These are phyloP conservation scores for Monopterus albus DNA, from an alignment of 2,113 vertebrate species.

Conservation along the genomic window DNA sequence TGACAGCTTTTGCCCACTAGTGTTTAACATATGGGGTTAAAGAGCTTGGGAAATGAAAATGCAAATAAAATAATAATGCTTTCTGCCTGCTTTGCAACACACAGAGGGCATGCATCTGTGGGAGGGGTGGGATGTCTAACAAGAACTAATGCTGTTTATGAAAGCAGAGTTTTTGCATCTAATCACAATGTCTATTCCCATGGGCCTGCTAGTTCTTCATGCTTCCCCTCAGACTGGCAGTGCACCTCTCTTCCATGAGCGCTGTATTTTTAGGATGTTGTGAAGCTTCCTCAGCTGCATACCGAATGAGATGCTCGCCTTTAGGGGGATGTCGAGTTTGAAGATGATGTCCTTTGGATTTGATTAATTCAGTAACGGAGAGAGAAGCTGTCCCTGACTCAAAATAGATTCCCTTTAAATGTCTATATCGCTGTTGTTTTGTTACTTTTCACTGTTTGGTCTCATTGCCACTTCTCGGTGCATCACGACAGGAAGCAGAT, in stretches of 20 bases:
- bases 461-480: conserved; percentile 76
- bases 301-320: conserved; percentile 96
- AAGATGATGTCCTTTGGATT: conserved; percentile 98
- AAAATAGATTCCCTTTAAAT: conserved; percentile 86
- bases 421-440: conserved; percentile 83
- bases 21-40: conserved; percentile 59
- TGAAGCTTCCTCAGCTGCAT: conserved; percentile 96
- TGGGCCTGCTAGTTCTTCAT: conserved; percentile 90
- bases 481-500: conserved; percentile 74
- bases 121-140: conserved; percentile 80
- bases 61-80: conserved; percentile 65
- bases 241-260: conserved; percentile 93
- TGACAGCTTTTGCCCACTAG: conserved; percentile 53
- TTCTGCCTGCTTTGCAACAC: conserved; percentile 64
- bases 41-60: conserved; percentile 50
- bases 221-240: conserved; percentile 90
- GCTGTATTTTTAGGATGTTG: conserved; percentile 99
- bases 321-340: conserved; percentile 97
- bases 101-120: conserved; percentile 71
- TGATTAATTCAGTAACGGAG: conserved; percentile 94
- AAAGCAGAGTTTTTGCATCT: conserved; percentile 90
- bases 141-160: conserved; percentile 92
- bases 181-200: conserved; percentile 93
- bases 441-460: conserved; percentile 75
- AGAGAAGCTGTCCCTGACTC: conserved; percentile 85